Evolutionary conservation across 1,140 invertebrate species (phyloP).

Genomic region (Brachionus paranguensis): DNA sequence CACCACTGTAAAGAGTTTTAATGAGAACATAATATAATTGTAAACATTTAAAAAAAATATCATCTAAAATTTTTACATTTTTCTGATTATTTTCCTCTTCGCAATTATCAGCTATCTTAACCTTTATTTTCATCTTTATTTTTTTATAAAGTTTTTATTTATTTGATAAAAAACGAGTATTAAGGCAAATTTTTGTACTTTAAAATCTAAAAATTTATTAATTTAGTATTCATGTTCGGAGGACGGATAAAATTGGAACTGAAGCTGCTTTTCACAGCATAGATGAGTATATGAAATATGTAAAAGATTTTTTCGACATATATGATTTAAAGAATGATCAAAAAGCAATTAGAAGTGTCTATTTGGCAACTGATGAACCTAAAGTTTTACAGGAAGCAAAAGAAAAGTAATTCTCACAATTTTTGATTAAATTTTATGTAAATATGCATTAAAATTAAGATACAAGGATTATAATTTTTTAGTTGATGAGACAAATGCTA

Average conservation of each 20-base stretch:
- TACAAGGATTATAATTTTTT: slow-evolving; percentile 80
- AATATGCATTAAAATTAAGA: slow-evolving; percentile 52
- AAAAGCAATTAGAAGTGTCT: slow-evolving; percentile 67
- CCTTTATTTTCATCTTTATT: too few relatives aligned
- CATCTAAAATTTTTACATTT: too few relatives aligned
- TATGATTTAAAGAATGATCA: slow-evolving; percentile 61
- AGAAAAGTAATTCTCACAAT: slow-evolving; percentile 49
- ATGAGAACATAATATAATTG: too few relatives aligned
- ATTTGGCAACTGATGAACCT: slow-evolving; percentile 82
- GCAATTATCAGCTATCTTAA: too few relatives aligned
- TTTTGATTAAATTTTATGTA: neutral
- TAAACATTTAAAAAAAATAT: too few relatives aligned
- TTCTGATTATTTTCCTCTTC: too few relatives aligned
- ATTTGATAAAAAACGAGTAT: too few relatives aligned
- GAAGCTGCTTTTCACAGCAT: slow-evolving; percentile 90
- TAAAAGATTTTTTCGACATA: slow-evolving; percentile 75
- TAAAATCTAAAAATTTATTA: slow-evolving; percentile 42
- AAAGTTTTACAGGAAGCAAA: slow-evolving; percentile 56
- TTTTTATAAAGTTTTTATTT: too few relatives aligned
- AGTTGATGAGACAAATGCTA: slow-evolving; percentile 66
- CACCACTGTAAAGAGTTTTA: too few relatives aligned
- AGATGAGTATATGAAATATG: slow-evolving; percentile 92
- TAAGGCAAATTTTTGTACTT: neutral
- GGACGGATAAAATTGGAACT: slow-evolving; percentile 96
- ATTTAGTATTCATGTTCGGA: slow-evolving; percentile 78